Base-by-base conservation (phyloP, 1,140 invertebrate species). In the Rhyzopertha dominica region DNA sequence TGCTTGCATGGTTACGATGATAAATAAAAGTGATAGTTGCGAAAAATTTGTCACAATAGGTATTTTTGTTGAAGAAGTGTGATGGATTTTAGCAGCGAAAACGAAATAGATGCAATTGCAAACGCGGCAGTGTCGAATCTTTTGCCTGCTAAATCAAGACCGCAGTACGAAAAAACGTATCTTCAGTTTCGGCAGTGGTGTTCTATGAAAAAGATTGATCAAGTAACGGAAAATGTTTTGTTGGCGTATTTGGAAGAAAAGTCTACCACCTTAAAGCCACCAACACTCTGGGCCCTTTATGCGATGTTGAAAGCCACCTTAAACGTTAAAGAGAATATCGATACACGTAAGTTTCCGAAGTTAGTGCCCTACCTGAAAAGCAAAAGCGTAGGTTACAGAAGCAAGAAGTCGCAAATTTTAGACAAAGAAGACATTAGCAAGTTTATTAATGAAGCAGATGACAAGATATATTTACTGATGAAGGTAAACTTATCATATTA, bases 201-300 rank as follows among this genome's bases (percentile, higher is more conserved):
- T 24, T 8, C 5, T 5, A 13, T 5, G 12, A 38, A 23, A 23
- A 38, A 38, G 5, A 23, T 38, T 12, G 9, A 17, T 16, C 22
- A 19, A 17, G 14, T 9, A 9, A 23, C 20, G 12, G 18, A 38
- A 17, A 24, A 38, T 5, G 20, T 38, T 10, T 8, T 38, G 13
- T 13, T 38, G 14, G 36, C 36, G n/a, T 38, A 38, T 38, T 38
- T 38, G 13, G 18, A 38, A 38, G 18, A 38, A 19, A 25, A 24
- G 24, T 38, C 20, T 5, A 25, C 5, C 9, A 25, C 22, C 10
- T 9, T 38, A 38, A 22, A 19, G 25, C 36, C 36, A 38, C 20
- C 36, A 7, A 38, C 14, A 13, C 36, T 38, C 14, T 38, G 36
- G 36, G n/a, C n/a, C n/a, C n/a, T n/a, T n/a, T n/a, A n/a, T n/a